Percentiles rank a stretch among this genome's conserved stretches.
phyloP scores from a whole-genome alignment of 2,797 vertebrate species.

The Enteromius mattozi region DNA sequence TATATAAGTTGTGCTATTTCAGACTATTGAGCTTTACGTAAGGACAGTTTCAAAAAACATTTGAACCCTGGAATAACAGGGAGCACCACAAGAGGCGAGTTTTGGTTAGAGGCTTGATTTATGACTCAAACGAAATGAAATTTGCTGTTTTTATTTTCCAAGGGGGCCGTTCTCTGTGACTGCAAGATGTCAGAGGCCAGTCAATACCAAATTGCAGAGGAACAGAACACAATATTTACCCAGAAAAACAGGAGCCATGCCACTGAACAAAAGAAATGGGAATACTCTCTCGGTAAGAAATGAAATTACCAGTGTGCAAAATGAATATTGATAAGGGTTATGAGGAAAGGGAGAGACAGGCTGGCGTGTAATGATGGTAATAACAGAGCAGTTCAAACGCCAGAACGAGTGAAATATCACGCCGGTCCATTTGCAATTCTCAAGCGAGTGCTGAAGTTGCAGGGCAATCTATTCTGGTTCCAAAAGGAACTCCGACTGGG shows the following conservation, averaged over 20 bases:
- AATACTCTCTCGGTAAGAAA: constrained; percentile 44
- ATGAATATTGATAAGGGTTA: constrained; percentile 53
- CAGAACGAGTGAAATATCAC: constrained; percentile 38
- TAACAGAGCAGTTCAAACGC: constrained; percentile 39
- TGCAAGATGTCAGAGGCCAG: constrained; percentile 17
- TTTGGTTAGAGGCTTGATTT: constrained; percentile 12
- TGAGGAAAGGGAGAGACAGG: constrained; percentile 23
- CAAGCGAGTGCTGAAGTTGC: constrained; percentile 43
- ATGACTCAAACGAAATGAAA: not conserved
- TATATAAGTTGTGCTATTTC: not conserved
- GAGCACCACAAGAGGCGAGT: not conserved
- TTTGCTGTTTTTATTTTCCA: constrained; percentile 14
- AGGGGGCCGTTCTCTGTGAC: not conserved
- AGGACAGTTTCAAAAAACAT: not conserved
- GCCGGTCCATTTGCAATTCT: constrained; percentile 48
- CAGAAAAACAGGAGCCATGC: constrained; percentile 1
- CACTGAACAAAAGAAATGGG: constrained; percentile 37
- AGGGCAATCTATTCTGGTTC: constrained; percentile 48
- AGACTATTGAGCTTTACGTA: not conserved
- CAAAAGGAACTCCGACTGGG: constrained; percentile 13
- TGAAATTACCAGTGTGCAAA: constrained; percentile 55
- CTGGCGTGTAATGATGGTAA: constrained; percentile 42
- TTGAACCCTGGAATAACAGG: not conserved
- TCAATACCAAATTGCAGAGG: constrained; percentile 30
- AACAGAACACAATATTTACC: constrained; percentile 33